Evolutionary conservation across 2,888 invertebrate genomes (phyloP), one percentile per base, ranked within the genome.

Genomic region (Rhingia rostrata): DNA sequence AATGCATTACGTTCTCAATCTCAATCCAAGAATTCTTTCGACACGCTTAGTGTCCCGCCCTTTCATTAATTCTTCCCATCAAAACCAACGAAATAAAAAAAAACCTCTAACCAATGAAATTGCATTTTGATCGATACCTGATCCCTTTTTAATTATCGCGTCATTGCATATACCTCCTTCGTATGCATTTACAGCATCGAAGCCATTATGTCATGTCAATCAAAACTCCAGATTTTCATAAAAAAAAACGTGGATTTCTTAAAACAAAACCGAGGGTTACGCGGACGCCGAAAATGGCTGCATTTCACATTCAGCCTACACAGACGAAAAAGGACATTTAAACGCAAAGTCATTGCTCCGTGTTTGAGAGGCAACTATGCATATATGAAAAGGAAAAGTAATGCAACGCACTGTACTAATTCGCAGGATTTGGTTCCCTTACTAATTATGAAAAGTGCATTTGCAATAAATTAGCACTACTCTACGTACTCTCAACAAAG

Each of bases 171-270:
- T 10, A 33, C 53, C 33, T 58, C 56, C 37, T 47, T 53, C 67
- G 49, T 58, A n/a, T 54, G 39, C 12, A 37, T 60, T 66, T 72
- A 77, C 81, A 54, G 9, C 70, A 33, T 22, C 22, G 58, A 45
- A 32, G 58, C 74, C 80, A 69, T 74, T 66, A 54, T 60, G 51
- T 56, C 82, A 47, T 61, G 70, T 70, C 75, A 82, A 72, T 77
- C 77, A 82, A 43, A 70, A 77, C n/a, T 72, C 66, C 53, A 6
- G 43, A 45, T 45, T 45, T 12, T 56, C 49, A 49, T 47, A 7
- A 6, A 47, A 22, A n/a, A 37, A 64, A 69, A n/a, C n/a, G 14
- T 0, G 30, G 6, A 12, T 33, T 22, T 22, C 22, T 56, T 33
- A 41, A 51, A 4, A 7, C 10, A 43, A 69, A 64, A 69, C 4